Percentiles rank a stretch among this genome's conserved stretches.
Evolutionary conservation across 2,888 invertebrate genomes (phyloP).

Genomic region (Xanthia icteritia): DNA sequence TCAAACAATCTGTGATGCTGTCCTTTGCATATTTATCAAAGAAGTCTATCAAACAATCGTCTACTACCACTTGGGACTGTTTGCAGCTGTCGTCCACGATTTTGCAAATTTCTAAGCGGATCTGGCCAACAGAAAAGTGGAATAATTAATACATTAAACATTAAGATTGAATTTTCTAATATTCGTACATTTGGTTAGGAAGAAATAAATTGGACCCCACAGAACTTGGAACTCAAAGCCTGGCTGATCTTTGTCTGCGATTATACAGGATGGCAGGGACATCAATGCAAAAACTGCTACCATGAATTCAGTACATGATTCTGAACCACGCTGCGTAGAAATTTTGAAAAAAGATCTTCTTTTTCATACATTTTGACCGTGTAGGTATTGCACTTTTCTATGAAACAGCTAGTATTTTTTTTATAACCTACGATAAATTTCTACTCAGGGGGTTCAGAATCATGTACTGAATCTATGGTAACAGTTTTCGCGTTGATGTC

Average conservation of each 20-base stretch:
- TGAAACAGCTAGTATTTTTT: too few relatives aligned
- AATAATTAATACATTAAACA: not conserved
- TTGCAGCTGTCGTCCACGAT: constrained; percentile 31
- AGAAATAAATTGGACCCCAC: not conserved
- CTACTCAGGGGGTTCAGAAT: too few relatives aligned
- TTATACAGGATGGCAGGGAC: too few relatives aligned
- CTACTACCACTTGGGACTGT: constrained; percentile 6
- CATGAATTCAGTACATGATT: too few relatives aligned
- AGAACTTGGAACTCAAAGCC: not conserved
- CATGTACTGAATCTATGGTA: too few relatives aligned
- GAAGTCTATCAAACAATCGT: constrained; percentile 26
- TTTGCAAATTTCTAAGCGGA: constrained; percentile 34
- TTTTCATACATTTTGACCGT: too few relatives aligned
- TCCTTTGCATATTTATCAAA: constrained; percentile 18
- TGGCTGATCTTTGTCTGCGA: not conserved
- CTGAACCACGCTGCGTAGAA: too few relatives aligned
- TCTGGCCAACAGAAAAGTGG: not conserved
- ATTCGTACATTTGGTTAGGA: not conserved
- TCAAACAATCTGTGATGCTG: constrained; percentile 6
- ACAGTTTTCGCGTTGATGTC: too few relatives aligned
- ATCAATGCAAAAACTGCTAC: too few relatives aligned
- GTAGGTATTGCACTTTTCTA: too few relatives aligned
- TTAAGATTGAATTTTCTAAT: not conserved
- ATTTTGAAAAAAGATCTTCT: too few relatives aligned
- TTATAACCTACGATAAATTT: too few relatives aligned